These are phyloP conservation scores for Sciurus carolinensis DNA, from an alignment of 2,797 vertebrate genomes.

Conservation along the genomic window DNA sequence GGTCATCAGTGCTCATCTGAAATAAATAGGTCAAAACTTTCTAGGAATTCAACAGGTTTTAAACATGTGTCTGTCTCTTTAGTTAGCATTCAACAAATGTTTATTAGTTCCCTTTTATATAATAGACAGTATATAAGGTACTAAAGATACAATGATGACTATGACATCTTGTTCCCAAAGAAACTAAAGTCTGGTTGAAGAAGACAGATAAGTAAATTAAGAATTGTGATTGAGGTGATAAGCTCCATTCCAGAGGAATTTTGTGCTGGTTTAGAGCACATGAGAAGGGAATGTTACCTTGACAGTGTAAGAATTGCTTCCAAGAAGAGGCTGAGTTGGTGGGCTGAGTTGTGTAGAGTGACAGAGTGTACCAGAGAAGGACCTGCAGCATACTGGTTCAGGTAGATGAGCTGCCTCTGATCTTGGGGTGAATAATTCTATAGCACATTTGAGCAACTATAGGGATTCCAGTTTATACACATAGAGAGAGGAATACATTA, in stretches of 20 bases:
- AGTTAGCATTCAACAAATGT: constrained; percentile 18
- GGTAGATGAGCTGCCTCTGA: neutral
- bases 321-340: neutral
- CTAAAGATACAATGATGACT: neutral
- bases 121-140: neutral
- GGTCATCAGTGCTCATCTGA: constrained; percentile 34
- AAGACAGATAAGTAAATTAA: constrained; percentile 55
- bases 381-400: neutral
- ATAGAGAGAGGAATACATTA: neutral
- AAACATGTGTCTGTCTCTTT: constrained; percentile 4
- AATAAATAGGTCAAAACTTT: constrained; percentile 11
- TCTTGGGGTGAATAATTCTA: neutral
- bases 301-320: neutral
- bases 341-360: neutral
- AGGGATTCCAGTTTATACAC: neutral
- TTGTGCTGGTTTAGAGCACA: neutral
- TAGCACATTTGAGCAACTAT: neutral
- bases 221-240: neutral
- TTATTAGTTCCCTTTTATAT: neutral
- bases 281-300: neutral
- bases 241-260: constrained; percentile 9
- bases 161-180: neutral
- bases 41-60: neutral
- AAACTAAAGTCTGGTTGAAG: neutral
- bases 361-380: neutral